Evolutionary conservation across 2,113 vertebrate species (phyloP).

Genomic region (Rattus norvegicus): DNA sequence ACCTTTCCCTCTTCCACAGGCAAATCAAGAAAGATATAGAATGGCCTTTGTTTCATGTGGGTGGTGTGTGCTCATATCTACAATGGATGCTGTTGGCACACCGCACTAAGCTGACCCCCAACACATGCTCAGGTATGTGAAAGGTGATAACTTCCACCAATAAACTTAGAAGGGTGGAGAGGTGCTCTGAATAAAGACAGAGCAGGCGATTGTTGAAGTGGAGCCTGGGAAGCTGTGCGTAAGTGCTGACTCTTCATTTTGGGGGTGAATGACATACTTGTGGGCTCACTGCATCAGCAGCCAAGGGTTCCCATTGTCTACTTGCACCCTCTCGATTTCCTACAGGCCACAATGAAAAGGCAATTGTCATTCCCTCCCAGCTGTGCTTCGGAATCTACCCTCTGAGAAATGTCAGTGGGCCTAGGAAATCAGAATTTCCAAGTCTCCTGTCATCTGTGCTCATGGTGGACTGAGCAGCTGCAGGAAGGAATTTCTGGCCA

Average conservation of each 20-base stretch:
- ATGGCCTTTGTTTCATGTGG: not conserved
- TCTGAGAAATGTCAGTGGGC: conserved; percentile 72
- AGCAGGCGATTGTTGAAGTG: not conserved
- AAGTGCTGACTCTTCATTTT: conserved; percentile 40
- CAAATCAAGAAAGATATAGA: not conserved
- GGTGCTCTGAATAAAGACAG: not conserved
- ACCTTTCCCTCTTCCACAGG: not conserved
- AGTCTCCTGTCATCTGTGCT: conserved; percentile 40
- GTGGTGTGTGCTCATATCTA: not conserved
- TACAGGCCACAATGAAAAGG: conserved; percentile 77
- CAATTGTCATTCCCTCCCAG: conserved; percentile 70
- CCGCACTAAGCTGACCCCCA: not conserved
- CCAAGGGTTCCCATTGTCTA: conserved; percentile 1
- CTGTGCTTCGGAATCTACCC: conserved; percentile 67
- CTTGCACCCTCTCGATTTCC: conserved; percentile 28
- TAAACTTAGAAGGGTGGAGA: not conserved
- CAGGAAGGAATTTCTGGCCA: conserved; percentile 43
- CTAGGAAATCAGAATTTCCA: conserved; percentile 61
- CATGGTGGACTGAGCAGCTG: conserved; percentile 60
- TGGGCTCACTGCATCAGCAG: not conserved
- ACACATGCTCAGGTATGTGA: not conserved
- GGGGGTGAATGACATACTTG: not conserved
- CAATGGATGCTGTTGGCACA: fast-evolving
- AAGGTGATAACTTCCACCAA: not conserved
- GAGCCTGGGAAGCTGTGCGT: not conserved